Percentiles rank a stretch among this genome's conserved stretches.
phyloP scores from a whole-genome alignment of 2,797 vertebrate genomes.

The Pangasius macronema region DNA sequence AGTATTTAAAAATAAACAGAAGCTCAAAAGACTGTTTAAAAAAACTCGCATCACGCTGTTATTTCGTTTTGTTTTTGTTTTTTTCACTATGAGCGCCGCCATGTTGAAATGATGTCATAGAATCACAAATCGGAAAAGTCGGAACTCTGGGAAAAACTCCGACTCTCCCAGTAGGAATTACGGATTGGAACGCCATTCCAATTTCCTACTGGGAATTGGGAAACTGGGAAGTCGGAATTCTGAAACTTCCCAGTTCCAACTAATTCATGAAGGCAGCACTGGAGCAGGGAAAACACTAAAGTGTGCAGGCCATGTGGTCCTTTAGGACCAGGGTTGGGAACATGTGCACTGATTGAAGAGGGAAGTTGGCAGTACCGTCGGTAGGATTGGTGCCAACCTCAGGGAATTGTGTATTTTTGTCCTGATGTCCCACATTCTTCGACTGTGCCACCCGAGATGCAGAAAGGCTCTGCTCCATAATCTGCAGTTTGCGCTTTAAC shows the following conservation, averaged over 20 bases:
- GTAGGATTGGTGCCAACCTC: neutral
- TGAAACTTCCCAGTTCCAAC: neutral
- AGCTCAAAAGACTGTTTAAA: neutral
- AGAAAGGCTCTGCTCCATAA: neutral
- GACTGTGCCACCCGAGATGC: neutral
- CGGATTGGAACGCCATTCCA: neutral
- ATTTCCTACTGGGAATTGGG: neutral
- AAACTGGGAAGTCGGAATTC: neutral
- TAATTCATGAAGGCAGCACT: neutral
- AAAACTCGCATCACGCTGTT: neutral
- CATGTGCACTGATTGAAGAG: neutral
- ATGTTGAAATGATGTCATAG: neutral
- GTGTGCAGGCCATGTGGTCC: neutral
- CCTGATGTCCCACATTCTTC: neutral
- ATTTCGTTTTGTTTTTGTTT: neutral
- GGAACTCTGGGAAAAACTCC: too few species aligned
- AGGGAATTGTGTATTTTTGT: neutral
- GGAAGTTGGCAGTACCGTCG: neutral
- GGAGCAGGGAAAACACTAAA: neutral
- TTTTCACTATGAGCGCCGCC: too few species aligned
- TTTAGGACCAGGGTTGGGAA: neutral
- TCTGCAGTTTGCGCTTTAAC: neutral
- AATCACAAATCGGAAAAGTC: too few species aligned
- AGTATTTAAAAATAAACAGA: neutral
- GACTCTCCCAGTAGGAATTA: neutral